A percentile compares a stretch with the other conserved stretches of the same genome.
phyloP scores from a whole-genome alignment of 2,113 vertebrate species.

The Anolis sagrei region DNA sequence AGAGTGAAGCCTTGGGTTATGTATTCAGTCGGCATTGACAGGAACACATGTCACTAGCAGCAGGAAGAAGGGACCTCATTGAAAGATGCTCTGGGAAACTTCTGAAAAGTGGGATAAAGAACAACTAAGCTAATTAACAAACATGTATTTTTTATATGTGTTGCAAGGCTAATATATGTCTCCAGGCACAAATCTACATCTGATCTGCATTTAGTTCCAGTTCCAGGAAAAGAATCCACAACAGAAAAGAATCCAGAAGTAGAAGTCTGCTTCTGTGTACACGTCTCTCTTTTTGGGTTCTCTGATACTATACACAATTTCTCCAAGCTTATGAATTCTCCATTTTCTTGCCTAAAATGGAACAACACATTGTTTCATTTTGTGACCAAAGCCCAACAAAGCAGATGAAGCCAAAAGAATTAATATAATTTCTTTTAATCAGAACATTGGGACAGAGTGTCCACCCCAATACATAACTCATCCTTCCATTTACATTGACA shows the following conservation, averaged over 20 bases:
- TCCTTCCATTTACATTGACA: conserved; percentile 46
- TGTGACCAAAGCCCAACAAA: conserved; percentile 1
- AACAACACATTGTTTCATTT: neutral
- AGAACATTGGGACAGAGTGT: conserved; percentile 47
- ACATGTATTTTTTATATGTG: neutral
- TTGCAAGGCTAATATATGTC: neutral
- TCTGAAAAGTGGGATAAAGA: neutral
- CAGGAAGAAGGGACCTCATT: neutral
- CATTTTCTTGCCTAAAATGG: neutral
- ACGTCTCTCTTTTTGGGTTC: neutral
- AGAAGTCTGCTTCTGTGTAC: neutral
- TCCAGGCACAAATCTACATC: neutral
- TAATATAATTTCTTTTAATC: conserved; percentile 33
- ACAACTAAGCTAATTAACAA: neutral
- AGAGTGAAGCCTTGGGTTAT: neutral
- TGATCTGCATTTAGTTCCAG: neutral
- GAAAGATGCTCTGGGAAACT: neutral
- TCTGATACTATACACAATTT: conserved; percentile 8
- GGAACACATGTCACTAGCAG: neutral
- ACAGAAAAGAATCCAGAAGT: neutral
- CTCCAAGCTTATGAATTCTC: neutral
- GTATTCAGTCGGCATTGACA: neutral
- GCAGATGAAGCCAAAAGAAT: neutral
- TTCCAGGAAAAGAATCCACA: neutral
- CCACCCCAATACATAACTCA: conserved; percentile 39